phyloP scores from a whole-genome alignment of 2,888 invertebrate genomes.

The Phengaris alcon region DNA sequence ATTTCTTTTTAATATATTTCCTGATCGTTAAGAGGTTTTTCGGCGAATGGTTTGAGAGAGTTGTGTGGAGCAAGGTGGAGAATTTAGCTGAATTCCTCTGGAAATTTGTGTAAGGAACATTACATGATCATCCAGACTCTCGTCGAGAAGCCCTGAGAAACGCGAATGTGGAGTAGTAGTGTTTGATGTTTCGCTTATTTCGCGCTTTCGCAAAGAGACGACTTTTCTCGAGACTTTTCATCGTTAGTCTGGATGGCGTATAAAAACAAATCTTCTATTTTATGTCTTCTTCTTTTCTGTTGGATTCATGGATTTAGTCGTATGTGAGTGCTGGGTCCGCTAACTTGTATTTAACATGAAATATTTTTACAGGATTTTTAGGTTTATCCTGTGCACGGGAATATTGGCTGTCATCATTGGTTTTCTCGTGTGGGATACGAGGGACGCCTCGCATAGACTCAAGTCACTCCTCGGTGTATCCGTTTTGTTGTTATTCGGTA shows the following conservation, averaged over 20 bases:
- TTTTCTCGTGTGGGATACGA: slow-evolving; percentile 83
- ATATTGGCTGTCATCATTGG: slow-evolving; percentile 72
- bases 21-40: slow-evolving; percentile 79
- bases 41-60: slow-evolving; percentile 59
- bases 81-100: slow-evolving; percentile 44
- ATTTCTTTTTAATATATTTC: slow-evolving; percentile 82
- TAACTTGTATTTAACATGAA: no score
- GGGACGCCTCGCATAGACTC: slow-evolving; percentile 77
- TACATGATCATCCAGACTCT: background rate
- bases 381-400: slow-evolving; percentile 58
- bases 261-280: no score
- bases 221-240: no score
- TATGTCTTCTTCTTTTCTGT: no score
- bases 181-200: no score
- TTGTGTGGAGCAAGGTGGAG: slow-evolving; percentile 55
- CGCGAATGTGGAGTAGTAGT: no score
- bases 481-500: slow-evolving; percentile 77
- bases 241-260: no score
- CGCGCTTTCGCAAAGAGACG: no score
- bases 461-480: slow-evolving; percentile 84
- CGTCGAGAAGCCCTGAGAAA: background rate
- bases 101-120: slow-evolving; percentile 52
- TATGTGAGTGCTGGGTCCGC: no score
- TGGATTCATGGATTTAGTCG: no score
- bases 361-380: slow-evolving; percentile 63